Base-by-base conservation (phyloP, 2,113 vertebrate genomes). In the Sinocyclocheilus rhinocerous region DNA sequence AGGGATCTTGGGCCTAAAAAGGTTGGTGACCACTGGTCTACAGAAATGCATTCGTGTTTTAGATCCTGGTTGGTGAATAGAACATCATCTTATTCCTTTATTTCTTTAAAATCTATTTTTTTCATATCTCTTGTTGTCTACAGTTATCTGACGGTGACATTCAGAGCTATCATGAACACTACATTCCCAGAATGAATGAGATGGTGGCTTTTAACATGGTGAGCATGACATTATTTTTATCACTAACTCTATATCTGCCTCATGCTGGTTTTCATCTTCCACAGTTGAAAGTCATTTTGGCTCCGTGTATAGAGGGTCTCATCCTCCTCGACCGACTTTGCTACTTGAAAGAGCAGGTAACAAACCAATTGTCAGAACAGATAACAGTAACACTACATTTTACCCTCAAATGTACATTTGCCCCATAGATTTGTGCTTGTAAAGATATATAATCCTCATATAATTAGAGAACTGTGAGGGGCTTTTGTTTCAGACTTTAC, bases 341-440 rank as follows among this genome's bases (percentile, higher is more conserved):
- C 91, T 99, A 96, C 91, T 94, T 99, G 73, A 97, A 97, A 92
- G 98, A 99, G 89, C 97, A 99, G 97, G 97, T 99, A 96, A 94
- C 86, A 87, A 88, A 89, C 42, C 87, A 20, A n/a, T 2, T 80
- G n/a, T 33, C 42, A 48, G 20, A 16, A 65, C 24, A 59, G 20
- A 52, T 15, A 63, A 20, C 67, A 57, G 52, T 18, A 55, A 6
- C 18, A 8, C 4, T 24, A 22, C 39, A 8, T 20, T 75, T 75
- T 45, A 24, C 11, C 13, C 15, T 48, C 61, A 16, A 1, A 7
- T 45, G 4, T 10, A 48, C 59, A 55, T 73, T 73, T 48, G 10
- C 20, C 22, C 26, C 9, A 48, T 42, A 80, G 52, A 55, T 65
- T 11, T 80, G 33, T 48, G 26, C 33, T 6, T 50, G 26, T 63